Percentiles rank a stretch among this genome's conserved stretches.
phyloP scores from a whole-genome alignment of 2,888 invertebrate genomes.

The Neuroscelio doddi region DNA sequence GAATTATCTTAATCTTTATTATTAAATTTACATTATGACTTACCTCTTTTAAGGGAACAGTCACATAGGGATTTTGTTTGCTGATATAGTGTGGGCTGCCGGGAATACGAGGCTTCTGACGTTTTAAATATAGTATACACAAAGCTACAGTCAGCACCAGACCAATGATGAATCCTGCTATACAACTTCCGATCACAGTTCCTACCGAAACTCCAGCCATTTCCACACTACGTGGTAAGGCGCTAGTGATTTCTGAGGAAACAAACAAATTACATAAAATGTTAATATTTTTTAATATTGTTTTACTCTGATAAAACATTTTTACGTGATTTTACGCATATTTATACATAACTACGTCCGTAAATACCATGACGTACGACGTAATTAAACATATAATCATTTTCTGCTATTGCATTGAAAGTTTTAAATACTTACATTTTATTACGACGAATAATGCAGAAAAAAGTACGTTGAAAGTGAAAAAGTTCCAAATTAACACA shows the following conservation, averaged over 20 bases:
- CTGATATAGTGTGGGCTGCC: slow-evolving; percentile 88
- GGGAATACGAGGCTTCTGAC: slow-evolving; percentile 76
- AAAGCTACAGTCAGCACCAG: slow-evolving; percentile 68
- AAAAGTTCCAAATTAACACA: too few species aligned
- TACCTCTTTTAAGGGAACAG: slow-evolving; percentile 86
- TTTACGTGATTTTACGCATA: too few species aligned
- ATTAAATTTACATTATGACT: too few species aligned
- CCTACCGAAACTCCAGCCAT: slow-evolving; percentile 73
- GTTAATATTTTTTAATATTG: too few species aligned
- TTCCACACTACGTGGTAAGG: slow-evolving; percentile 55
- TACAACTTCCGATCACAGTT: slow-evolving; percentile 72
- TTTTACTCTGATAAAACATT: too few species aligned
- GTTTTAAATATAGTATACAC: slow-evolving; percentile 73
- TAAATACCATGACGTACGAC: too few species aligned
- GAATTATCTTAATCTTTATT: not conserved
- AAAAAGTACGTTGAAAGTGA: too few species aligned
- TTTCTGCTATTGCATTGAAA: too few species aligned
- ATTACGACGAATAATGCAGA: too few species aligned
- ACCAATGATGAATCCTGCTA: slow-evolving; percentile 72
- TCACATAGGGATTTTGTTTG: slow-evolving; percentile 88
- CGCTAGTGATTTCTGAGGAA: slow-evolving; percentile 53
- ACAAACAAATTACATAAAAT: slow-evolving; percentile 28
- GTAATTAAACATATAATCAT: too few species aligned
- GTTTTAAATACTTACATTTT: too few species aligned
- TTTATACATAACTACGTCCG: too few species aligned